Conservation (phyloP, 2,888 invertebrate genomes). For the Chrysolina haemoptera region DNA sequence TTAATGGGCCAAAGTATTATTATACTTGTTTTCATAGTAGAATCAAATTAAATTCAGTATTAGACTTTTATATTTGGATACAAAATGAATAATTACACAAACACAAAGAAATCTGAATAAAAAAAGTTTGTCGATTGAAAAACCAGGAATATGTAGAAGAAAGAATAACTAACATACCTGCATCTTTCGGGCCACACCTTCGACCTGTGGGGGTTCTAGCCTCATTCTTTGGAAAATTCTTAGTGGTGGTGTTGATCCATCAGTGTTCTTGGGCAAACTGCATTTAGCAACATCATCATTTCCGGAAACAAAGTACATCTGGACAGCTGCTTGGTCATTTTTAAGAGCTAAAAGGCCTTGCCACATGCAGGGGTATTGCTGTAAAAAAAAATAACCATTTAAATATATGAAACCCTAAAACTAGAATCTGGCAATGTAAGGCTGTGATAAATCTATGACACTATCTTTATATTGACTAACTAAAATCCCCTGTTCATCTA, state of each 20-base stretch:
- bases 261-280: conserved; percentile 88
- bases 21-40: too few species aligned
- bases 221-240: conserved; percentile 98
- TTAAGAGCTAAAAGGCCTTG: conserved; percentile 95
- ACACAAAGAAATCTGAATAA: too few species aligned
- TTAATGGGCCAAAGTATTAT: too few species aligned
- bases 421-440: too few species aligned
- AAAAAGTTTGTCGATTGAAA: too few species aligned
- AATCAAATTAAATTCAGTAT: too few species aligned
- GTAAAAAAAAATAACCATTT: conserved; percentile 61
- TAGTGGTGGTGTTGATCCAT: conserved; percentile 87
- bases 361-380: conserved; percentile 98
- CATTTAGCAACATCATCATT: conserved; percentile 91
- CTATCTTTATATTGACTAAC: too few species aligned
- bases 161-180: conserved; percentile 75
- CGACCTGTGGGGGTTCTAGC: conserved; percentile 94
- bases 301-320: conserved; percentile 99
- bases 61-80: too few species aligned
- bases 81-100: too few species aligned
- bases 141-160: too few species aligned
- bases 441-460: neutral
- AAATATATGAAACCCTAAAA: neutral
- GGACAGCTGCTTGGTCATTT: conserved; percentile 97
- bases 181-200: conserved; percentile 97
- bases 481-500: too few species aligned